phyloP scores from a whole-genome alignment of 2,113 vertebrate genomes.

The Raja brachyura region DNA sequence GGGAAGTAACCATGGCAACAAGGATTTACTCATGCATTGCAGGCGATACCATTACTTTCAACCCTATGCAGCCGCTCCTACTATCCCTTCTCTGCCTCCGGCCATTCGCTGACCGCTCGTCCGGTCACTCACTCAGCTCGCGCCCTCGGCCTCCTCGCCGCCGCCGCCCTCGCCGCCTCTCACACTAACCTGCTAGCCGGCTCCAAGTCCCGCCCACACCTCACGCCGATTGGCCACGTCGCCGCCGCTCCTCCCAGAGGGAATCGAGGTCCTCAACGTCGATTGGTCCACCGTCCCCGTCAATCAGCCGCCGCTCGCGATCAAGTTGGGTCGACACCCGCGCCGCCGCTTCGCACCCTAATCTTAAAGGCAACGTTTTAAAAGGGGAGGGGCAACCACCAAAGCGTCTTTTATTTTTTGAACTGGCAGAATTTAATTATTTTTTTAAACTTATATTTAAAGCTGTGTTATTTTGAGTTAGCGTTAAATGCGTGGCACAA shows the following conservation, averaged over 20 bases:
- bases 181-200: background rate
- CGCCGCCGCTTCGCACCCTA: background rate
- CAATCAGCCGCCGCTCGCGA: constrained; percentile 14
- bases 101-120: background rate
- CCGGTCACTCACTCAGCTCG: too few relatives aligned
- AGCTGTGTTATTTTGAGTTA: background rate
- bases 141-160: too few relatives aligned
- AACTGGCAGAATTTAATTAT: constrained; percentile 17
- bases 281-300: background rate
- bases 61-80: background rate
- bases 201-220: background rate
- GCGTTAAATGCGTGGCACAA: constrained; percentile 25
- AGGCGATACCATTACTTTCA: background rate
- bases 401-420: background rate
- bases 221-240: background rate
- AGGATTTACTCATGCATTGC: background rate
- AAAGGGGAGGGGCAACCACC: constrained; percentile 17
- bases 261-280: background rate
- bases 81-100: too few relatives aligned
- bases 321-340: constrained; percentile 1
- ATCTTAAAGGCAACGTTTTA: background rate
- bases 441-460: background rate
- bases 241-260: background rate
- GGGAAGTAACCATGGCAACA: background rate
- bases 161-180: background rate